Base-by-base conservation (phyloP, 2,888 invertebrate species). In the Microctonus aethiopoides region DNA sequence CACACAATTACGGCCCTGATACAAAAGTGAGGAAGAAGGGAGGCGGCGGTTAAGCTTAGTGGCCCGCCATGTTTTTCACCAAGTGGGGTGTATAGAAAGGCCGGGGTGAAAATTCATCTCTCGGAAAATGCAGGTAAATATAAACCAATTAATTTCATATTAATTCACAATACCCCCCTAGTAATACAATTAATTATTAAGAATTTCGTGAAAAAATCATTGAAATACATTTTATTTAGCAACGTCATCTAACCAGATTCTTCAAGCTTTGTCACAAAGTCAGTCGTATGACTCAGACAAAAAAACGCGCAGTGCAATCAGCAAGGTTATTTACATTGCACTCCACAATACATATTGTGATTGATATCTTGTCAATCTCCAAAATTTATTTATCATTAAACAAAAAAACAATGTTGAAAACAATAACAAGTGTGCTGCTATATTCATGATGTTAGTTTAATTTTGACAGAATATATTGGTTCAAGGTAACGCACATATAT, bases 51-150 rank as follows among this genome's bases (percentile, higher is more conserved):
- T 70, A 71, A 73, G 75, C 76, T 80, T 76, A 84, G 86, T 84
- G 84, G 83, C 84, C 91, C 91, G 92, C 92, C 93, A 93, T 93
- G 92, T 92, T 92, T 91, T 91, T 90, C 90, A 91, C 90, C 89
- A 89, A 90, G 90, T 91, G 91, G 91, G 91, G 91, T 91, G 85
- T 87, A 83, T 86, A 87, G 85, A 84, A 83, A 84, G 84, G 83
- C 86, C 86, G 86, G 86, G 86, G 86, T 86, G 86, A 84, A 86
- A 85, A 84, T 84, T 86, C 85, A 81, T 86, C 86, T 86, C 84
- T 86, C 85, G 84, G 83, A 86, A 82, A 80, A 86, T 86, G 85
- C 86, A 86, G 86, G 86, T 86, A 85, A 60, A 79, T 80, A 67
- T 68, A 75, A 22, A 16, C 36, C 32, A 29, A 24, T 29, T 4